These are phyloP conservation scores for Halcyon leucocephala DNA, from an alignment of 2,797 vertebrate genomes.

Conservation along the genomic window DNA sequence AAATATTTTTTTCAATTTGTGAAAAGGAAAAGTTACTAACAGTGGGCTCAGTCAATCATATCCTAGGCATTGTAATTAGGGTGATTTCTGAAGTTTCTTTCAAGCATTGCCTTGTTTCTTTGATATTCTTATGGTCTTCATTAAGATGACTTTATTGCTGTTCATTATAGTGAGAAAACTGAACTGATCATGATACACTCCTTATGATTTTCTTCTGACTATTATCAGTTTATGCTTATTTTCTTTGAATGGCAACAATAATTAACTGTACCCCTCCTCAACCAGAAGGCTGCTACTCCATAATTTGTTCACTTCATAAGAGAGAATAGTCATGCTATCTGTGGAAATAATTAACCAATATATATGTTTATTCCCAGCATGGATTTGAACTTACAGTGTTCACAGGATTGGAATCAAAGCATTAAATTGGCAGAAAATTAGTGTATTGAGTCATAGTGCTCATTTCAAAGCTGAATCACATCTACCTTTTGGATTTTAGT, in stretches of 20 bases:
- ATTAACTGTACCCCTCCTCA: background rate
- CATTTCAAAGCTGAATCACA: conserved; percentile 25
- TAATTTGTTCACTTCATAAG: conserved; percentile 11
- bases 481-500: conserved; percentile 23
- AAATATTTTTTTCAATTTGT: conserved; percentile 60
- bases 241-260: conserved; percentile 28
- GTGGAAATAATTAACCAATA: conserved; percentile 29
- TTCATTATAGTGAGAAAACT: conserved; percentile 61
- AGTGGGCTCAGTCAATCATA: conserved; percentile 22
- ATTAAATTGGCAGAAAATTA: background rate
- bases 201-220: conserved; percentile 32
- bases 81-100: conserved; percentile 61
- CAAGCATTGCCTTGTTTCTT: conserved; percentile 59
- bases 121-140: conserved; percentile 31
- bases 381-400: background rate
- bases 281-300: background rate
- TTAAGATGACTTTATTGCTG: conserved; percentile 46
- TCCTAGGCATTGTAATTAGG: conserved; percentile 17
- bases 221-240: background rate
- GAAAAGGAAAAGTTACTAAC: conserved; percentile 28
- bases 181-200: background rate
- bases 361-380: conserved; percentile 26
- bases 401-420: background rate
- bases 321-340: background rate
- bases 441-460: background rate